A percentile compares a stretch with the other conserved stretches of the same genome.
Evolutionary conservation across 2,888 invertebrate genomes (phyloP).

Genomic region (Tipula unca): DNA sequence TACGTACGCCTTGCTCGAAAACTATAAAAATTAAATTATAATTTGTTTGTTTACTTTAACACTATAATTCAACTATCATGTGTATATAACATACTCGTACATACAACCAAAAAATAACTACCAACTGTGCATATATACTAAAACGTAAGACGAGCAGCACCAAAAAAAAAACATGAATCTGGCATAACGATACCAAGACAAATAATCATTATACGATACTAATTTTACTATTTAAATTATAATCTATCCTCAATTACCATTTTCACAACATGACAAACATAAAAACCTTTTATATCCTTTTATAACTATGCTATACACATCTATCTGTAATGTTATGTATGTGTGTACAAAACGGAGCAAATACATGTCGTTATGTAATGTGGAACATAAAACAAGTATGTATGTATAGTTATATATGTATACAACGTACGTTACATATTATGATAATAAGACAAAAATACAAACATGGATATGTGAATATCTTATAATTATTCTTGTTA

Average conservation of each 20-base stretch:
- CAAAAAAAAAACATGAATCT: neutral
- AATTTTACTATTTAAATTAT: slow-evolving; percentile 8
- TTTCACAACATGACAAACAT: slow-evolving; percentile 14
- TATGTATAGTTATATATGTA: neutral
- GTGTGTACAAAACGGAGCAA: neutral
- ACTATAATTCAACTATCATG: neutral
- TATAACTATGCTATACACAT: neutral
- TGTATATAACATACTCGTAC: neutral
- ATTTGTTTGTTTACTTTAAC: neutral
- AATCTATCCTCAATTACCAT: slow-evolving; percentile 14
- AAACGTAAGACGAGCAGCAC: neutral
- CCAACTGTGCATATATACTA: too few species aligned
- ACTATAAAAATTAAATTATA: neutral
- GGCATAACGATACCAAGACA: slow-evolving; percentile 8
- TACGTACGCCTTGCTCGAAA: neutral
- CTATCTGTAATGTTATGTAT: too few species aligned
- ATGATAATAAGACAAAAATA: neutral
- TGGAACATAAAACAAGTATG: neutral
- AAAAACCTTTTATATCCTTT: neutral
- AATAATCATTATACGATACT: slow-evolving; percentile 8
- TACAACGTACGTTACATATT: neutral
- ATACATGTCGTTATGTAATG: neutral
- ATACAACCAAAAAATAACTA: neutral
- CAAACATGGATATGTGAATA: neutral
- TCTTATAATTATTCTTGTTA: slow-evolving; percentile 8